Percentiles rank a stretch among this genome's conserved stretches.
These are phyloP conservation scores for Syngnathus acus DNA, from an alignment of 2,797 vertebrate genomes.

Conservation along the genomic window DNA sequence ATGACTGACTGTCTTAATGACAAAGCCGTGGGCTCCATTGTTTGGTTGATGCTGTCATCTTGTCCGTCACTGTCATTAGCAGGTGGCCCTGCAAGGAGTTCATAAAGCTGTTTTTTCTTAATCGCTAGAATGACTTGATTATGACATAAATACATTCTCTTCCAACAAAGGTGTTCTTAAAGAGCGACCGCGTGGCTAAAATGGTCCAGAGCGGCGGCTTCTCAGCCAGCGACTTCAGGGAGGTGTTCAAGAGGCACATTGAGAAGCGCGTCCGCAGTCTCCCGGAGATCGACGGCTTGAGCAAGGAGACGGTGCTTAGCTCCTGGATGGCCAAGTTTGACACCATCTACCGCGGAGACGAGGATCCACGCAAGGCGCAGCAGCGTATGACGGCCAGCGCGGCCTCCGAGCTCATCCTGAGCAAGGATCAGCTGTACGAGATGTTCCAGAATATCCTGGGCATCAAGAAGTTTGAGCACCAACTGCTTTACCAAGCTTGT, in stretches of 20 bases:
- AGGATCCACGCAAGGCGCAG: constrained; percentile 96
- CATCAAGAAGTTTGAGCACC: constrained; percentile 99
- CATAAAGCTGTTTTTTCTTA: not conserved
- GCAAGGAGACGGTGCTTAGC: constrained; percentile 98
- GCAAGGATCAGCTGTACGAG: constrained; percentile 98
- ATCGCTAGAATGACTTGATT: not conserved
- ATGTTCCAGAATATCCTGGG: constrained; percentile 99
- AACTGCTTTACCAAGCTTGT: constrained; percentile 96
- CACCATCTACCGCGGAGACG: constrained; percentile 96
- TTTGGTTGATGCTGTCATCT: not conserved
- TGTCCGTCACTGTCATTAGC: not conserved
- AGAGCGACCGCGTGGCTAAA: constrained; percentile 94
- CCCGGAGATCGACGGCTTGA: constrained; percentile 96
- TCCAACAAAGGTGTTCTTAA: constrained; percentile 85
- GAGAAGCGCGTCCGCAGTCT: constrained; percentile 97
- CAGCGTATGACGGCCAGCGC: constrained; percentile 97
- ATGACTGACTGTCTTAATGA: not conserved
- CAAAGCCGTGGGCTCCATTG: not conserved
- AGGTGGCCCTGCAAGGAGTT: not conserved
- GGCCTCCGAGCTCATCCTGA: constrained; percentile 96
- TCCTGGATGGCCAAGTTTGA: constrained; percentile 99
- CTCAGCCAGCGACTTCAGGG: constrained; percentile 89
- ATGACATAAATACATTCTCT: constrained; percentile 9
- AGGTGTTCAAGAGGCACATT: constrained; percentile 99
- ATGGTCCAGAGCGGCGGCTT: constrained; percentile 99